Conservation (phyloP, 2,113 vertebrate genomes). For the Conger conger region DNA sequence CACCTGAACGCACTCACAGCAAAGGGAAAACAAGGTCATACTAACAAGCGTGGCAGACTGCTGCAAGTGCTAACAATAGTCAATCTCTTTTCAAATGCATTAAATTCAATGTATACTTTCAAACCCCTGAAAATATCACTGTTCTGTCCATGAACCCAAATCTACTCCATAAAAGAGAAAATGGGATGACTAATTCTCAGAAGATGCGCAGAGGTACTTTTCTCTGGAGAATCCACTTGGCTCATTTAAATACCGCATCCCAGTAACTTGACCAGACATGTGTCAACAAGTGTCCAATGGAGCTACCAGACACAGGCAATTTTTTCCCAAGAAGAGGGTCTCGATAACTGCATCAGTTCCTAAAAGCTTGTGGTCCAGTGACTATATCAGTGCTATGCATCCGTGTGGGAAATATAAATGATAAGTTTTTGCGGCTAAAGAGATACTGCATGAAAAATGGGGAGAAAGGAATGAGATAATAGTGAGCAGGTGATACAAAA, state of each 20-base stretch:
- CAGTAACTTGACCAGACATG: background rate
- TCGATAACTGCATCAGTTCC: background rate
- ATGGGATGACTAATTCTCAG: background rate
- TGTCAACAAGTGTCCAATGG: background rate
- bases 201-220: background rate
- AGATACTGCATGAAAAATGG: background rate
- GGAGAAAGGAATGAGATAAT: background rate
- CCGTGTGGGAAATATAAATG: background rate
- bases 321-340: background rate
- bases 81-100: background rate
- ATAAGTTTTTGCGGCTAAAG: background rate
- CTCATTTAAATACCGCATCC: background rate
- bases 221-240: background rate
- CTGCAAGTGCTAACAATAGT: background rate
- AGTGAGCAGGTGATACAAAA: background rate
- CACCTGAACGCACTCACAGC: background rate
- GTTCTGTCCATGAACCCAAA: background rate
- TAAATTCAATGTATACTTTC: background rate
- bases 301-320: background rate
- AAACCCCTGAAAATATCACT: background rate
- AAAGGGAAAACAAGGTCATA: conserved; percentile 8
- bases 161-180: background rate
- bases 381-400: background rate
- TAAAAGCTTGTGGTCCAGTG: background rate
- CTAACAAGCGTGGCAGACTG: background rate